phyloP scores from a whole-genome alignment of 2,797 vertebrate species.

The Toxotes lorentzi region DNA sequence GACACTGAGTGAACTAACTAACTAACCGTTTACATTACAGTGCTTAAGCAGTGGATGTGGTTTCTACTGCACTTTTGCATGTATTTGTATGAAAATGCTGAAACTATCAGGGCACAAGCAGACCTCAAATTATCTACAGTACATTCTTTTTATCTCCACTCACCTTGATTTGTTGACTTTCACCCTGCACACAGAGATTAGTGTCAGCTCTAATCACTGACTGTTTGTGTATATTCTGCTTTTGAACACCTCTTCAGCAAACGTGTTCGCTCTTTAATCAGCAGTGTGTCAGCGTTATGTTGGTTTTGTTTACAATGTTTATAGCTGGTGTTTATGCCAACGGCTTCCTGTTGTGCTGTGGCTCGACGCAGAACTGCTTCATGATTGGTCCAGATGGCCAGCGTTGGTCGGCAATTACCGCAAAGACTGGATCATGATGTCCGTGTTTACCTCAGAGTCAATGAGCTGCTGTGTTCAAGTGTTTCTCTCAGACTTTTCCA shows the following conservation, averaged over 20 bases:
- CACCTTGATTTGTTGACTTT: conserved; percentile 69
- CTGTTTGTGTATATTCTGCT: conserved; percentile 70
- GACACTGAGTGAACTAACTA: neutral
- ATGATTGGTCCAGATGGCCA: conserved; percentile 68
- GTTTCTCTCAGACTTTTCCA: conserved; percentile 36
- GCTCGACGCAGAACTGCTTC: conserved; percentile 35
- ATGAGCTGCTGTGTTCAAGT: conserved; percentile 53
- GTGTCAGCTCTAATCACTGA: conserved; percentile 55
- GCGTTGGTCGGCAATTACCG: conserved; percentile 42
- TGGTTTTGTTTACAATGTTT: conserved; percentile 72
- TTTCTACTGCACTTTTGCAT: conserved; percentile 9
- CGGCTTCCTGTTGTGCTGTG: conserved; percentile 75
- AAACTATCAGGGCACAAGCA: conserved; percentile 7
- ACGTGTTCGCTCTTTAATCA: conserved; percentile 74
- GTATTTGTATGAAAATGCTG: conserved; percentile 13
- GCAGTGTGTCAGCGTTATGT: conserved; percentile 53
- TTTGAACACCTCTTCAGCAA: conserved; percentile 73
- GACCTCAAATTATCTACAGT: conserved; percentile 33
- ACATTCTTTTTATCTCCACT: conserved; percentile 17
- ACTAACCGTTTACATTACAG: conserved; percentile 17
- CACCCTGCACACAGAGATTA: conserved; percentile 48
- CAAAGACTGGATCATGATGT: conserved; percentile 48
- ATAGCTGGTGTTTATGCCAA: conserved; percentile 76
- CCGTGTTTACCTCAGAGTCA: conserved; percentile 72
- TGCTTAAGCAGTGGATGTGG: conserved; percentile 20